Evolutionary conservation across 2,888 invertebrate species (phyloP).

Genomic region (Cantharis rufa): DNA sequence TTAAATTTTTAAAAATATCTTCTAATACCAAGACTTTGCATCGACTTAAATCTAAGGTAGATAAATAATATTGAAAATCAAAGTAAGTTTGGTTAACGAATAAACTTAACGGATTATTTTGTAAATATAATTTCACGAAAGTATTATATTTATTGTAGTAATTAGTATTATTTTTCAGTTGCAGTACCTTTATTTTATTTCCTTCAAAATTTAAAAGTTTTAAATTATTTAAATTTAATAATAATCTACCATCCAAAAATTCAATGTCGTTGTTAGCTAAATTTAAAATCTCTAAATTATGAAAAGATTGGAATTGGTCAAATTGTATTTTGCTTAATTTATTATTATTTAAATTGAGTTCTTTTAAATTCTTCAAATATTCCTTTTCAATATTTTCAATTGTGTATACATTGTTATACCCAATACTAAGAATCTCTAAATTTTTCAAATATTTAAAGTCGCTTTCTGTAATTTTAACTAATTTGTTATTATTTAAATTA

Average conservation of each 20-base stretch:
- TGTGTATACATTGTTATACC: neutral
- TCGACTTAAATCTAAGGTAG: neutral
- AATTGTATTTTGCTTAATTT: conserved; percentile 3
- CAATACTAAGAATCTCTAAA: neutral
- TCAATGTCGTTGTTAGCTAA: conserved; percentile 1
- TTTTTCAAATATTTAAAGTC: neutral
- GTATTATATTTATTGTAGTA: too few species aligned
- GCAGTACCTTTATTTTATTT: neutral
- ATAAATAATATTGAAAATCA: neutral
- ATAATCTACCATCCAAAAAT: neutral
- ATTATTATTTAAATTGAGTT: conserved; percentile 49
- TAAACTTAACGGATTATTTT: neutral
- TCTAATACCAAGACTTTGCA: neutral
- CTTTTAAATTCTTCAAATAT: conserved; percentile 43
- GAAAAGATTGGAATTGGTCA: neutral
- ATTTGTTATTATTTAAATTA: neutral
- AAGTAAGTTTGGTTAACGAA: neutral
- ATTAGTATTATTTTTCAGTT: too few species aligned
- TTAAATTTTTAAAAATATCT: neutral
- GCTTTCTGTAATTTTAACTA: neutral
- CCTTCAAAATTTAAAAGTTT: neutral
- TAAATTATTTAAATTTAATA: neutral
- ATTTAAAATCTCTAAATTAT: neutral
- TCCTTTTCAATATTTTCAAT: neutral
- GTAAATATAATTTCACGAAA: too few species aligned